A percentile compares a stretch with the other conserved stretches of the same genome.
phyloP scores from a whole-genome alignment of 2,113 vertebrate species.

The Butorides virescens region DNA sequence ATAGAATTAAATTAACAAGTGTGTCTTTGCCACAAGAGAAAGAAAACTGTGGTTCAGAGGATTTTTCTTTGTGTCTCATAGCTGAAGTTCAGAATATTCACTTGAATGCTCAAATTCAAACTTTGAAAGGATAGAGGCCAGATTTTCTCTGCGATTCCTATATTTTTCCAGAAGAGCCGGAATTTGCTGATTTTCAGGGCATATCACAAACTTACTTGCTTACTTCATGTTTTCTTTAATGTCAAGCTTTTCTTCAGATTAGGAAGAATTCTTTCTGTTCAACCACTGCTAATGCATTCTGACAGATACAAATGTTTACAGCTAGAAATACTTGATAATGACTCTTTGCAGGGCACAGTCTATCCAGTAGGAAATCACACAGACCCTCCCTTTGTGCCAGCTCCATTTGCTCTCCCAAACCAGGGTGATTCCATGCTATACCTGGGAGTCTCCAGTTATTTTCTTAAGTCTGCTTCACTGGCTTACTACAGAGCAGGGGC shows the following conservation, averaged over 20 bases:
- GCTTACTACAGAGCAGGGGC: slow-evolving; percentile 58
- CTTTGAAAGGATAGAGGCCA: not conserved
- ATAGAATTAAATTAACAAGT: not conserved
- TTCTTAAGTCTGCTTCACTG: slow-evolving; percentile 67
- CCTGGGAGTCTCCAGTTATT: slow-evolving; percentile 62
- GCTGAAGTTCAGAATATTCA: not conserved
- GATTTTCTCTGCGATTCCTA: not conserved
- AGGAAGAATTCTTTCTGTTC: not conserved
- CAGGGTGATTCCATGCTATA: slow-evolving; percentile 55
- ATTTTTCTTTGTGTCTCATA: not conserved
- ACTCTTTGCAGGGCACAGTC: slow-evolving; percentile 61
- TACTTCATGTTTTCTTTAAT: not conserved
- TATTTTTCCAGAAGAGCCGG: not conserved
- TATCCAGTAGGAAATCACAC: slow-evolving; percentile 40
- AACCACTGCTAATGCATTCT: not conserved
- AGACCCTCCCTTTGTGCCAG: slow-evolving; percentile 50
- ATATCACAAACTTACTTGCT: not conserved
- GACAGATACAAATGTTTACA: not conserved
- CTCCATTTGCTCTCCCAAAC: slow-evolving; percentile 43
- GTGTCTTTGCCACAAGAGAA: not conserved
- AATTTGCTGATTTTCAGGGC: not conserved
- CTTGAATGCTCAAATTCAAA: not conserved
- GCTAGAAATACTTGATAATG: not conserved
- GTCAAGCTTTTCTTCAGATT: not conserved
- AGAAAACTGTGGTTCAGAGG: not conserved